These are phyloP conservation scores for Amphimallon solstitiale DNA, from an alignment of 2,888 invertebrate species.

Conservation along the genomic window DNA sequence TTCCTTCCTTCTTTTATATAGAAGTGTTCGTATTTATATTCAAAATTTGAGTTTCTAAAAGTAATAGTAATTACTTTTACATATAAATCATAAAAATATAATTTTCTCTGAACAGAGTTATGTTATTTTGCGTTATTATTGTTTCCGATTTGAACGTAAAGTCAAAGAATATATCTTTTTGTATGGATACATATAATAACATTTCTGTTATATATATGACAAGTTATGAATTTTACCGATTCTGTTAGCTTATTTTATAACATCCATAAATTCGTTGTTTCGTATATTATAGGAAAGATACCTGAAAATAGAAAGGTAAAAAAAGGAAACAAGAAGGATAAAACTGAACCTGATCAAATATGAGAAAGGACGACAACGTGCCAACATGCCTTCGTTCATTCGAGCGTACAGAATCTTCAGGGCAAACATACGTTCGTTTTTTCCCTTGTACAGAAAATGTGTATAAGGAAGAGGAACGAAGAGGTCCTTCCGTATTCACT, in stretches of 20 bases:
- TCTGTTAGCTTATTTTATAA: slow-evolving; percentile 27
- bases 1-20: no score
- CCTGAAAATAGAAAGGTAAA: background rate
- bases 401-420: slow-evolving; percentile 51
- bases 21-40: no score
- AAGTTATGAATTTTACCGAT: slow-evolving; percentile 16
- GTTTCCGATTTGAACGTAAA: no score
- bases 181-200: background rate
- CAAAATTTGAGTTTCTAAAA: no score
- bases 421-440: slow-evolving; percentile 51
- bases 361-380: slow-evolving; percentile 37
- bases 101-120: no score
- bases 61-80: no score
- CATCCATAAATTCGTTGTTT: slow-evolving; percentile 21
- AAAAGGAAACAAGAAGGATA: slow-evolving; percentile 11
- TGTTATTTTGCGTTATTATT: no score
- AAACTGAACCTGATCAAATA: slow-evolving; percentile 39
- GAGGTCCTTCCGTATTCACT: slow-evolving; percentile 40
- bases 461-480: slow-evolving; percentile 12
- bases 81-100: no score
- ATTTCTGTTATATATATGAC: background rate
- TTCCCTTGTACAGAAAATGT: background rate
- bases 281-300: background rate
- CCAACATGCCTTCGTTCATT: slow-evolving; percentile 43
- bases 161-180: no score